Percentiles rank a stretch among this genome's conserved stretches.
Evolutionary conservation across 30 jellyfish, hydroid and myxozoan species (phyloP).

Genomic region (Aurelia sp.): DNA sequence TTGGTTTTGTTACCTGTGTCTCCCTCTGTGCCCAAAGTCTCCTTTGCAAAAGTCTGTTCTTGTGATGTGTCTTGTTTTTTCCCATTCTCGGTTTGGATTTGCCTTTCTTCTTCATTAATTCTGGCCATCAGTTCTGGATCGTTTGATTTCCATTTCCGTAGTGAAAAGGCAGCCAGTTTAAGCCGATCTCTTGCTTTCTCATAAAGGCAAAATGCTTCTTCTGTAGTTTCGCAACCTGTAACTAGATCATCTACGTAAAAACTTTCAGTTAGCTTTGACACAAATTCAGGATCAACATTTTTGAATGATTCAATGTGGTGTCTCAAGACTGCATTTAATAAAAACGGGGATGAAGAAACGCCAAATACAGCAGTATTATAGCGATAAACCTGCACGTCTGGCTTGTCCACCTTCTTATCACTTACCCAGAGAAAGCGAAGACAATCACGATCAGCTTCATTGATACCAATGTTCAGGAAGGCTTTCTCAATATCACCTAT

Average conservation of each 20-base stretch:
- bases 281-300: slow-evolving; percentile 41
- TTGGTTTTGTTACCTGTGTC: neutral
- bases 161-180: slow-evolving; percentile 20
- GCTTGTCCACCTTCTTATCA: slow-evolving; percentile 10
- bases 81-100: neutral
- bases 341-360: slow-evolving; percentile 30
- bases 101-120: neutral
- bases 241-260: slow-evolving; percentile 37
- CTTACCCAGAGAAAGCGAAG: slow-evolving; percentile 65
- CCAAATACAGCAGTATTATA: slow-evolving; percentile 46
- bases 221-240: slow-evolving; percentile 1
- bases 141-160: slow-evolving; percentile 45
- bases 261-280: slow-evolving; percentile 1
- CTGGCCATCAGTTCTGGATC: neutral
- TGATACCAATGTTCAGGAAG: slow-evolving; percentile 35
- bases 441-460: slow-evolving; percentile 54
- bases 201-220: neutral
- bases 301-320: slow-evolving; percentile 30
- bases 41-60: neutral
- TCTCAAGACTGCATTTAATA: slow-evolving; percentile 48
- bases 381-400: neutral
- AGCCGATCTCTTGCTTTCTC: slow-evolving; percentile 26
- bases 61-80: neutral
- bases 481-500: slow-evolving; percentile 22
- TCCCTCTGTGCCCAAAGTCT: neutral